A percentile compares a stretch with the other conserved stretches of the same genome.
Conservation (phyloP, 37 sponge, comb jelly and placozoan species). For the Halisarca cf. caerulea region DNA sequence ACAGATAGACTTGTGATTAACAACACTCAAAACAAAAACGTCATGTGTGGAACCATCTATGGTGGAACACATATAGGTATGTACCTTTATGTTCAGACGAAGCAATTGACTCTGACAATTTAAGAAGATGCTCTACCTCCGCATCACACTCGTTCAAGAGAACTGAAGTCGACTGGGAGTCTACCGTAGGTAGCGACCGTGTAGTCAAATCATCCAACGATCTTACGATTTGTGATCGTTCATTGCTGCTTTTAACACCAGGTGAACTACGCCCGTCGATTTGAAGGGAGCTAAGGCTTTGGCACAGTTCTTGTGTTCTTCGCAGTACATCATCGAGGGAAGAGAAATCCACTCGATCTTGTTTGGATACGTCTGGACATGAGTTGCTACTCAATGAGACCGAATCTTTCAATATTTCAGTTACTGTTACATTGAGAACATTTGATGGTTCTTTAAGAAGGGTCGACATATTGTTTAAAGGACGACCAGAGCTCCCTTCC, state of each 20-base stretch:
- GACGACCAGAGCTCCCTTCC: neutral
- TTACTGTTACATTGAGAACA: neutral
- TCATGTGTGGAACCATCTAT: too few species aligned
- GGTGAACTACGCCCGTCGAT: too few species aligned
- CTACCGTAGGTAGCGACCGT: neutral
- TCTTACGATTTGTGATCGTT: too few species aligned
- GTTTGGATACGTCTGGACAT: neutral
- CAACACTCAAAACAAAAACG: too few species aligned
- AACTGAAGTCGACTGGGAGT: neutral
- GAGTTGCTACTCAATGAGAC: neutral
- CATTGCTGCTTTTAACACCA: too few species aligned
- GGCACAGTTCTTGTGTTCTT: slow-evolving; percentile 9
- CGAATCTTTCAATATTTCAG: neutral
- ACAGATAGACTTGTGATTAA: too few species aligned
- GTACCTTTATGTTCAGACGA: too few species aligned
- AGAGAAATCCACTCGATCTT: neutral
- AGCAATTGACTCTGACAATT: slow-evolving; percentile 39
- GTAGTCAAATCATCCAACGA: neutral
- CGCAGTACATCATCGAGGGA: neutral
- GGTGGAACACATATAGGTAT: too few species aligned
- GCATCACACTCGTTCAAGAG: slow-evolving; percentile 21
- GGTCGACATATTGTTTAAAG: neutral
- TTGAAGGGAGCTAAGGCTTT: neutral
- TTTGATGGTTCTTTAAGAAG: neutral
- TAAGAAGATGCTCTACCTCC: slow-evolving; percentile 44